Percentiles rank a stretch among this genome's conserved stretches.
These are phyloP conservation scores for Aproaerema taeniolella DNA, from an alignment of 2,888 invertebrate genomes.

Conservation along the genomic window DNA sequence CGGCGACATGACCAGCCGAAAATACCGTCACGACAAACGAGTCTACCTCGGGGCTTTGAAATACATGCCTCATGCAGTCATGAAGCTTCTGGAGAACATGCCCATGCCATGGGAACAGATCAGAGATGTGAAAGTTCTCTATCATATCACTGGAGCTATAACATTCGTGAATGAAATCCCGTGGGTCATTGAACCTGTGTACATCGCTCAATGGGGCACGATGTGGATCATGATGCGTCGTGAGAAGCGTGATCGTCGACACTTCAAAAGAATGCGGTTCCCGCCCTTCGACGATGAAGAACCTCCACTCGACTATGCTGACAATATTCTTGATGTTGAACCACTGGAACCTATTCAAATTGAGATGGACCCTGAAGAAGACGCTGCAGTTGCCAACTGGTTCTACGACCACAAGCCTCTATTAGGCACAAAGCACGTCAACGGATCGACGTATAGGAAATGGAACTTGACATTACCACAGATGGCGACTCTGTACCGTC, in stretches of 20 bases:
- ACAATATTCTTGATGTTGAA: conserved; percentile 99
- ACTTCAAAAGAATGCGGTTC: conserved; percentile 99
- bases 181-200: conserved; percentile 99
- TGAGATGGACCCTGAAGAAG: conserved; percentile 97
- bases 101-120: conserved; percentile 99
- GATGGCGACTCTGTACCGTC: conserved; percentile 97
- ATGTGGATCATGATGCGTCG: conserved; percentile 99
- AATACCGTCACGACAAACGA: conserved; percentile 98
- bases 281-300: conserved; percentile 99
- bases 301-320: conserved; percentile 99
- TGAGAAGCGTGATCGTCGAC: conserved; percentile 98
- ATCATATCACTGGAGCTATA: conserved; percentile 99
- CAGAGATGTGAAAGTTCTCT: conserved; percentile 96
- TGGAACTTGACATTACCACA: conserved; percentile 98
- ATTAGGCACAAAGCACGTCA: conserved; percentile 94
- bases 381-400: conserved; percentile 94
- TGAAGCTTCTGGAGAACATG: conserved; percentile 99
- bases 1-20: conserved; percentile 99
- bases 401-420: conserved; percentile 99
- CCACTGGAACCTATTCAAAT: conserved; percentile 99
- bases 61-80: conserved; percentile 99
- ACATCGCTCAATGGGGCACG: conserved; percentile 99
- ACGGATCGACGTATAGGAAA: conserved; percentile 97
- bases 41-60: conserved; percentile 98
- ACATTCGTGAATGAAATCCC: conserved; percentile 99